phyloP scores from a whole-genome alignment of 2,113 vertebrate species.

The Corythornis vintsioides region DNA sequence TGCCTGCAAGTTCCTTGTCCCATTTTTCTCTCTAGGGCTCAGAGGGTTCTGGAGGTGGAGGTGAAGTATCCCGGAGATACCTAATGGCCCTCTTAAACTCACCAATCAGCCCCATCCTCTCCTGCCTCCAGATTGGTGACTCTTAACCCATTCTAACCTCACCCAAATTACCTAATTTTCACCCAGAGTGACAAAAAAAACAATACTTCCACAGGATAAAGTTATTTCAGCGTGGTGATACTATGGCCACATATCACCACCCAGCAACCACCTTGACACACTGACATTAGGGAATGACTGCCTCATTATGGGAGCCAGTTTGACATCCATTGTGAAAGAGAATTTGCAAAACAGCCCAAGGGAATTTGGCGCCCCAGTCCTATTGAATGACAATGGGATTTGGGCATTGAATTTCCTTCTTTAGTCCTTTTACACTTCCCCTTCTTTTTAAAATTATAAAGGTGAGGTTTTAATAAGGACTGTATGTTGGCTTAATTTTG shows the following conservation, averaged over 20 bases:
- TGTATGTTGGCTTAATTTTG: background rate
- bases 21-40: background rate
- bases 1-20: background rate
- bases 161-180: background rate
- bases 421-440: conserved; percentile 35
- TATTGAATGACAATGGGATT: conserved; percentile 61
- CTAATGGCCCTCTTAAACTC: background rate
- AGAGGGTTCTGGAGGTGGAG: background rate
- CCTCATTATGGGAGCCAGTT: background rate
- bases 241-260: background rate
- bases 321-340: conserved; percentile 29
- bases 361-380: conserved; percentile 38
- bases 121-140: background rate
- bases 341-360: conserved; percentile 54
- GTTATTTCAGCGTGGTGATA: background rate
- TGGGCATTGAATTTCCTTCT: conserved; percentile 35
- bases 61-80: background rate
- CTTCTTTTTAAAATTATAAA: conserved; percentile 40
- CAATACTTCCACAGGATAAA: background rate
- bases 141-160: background rate
- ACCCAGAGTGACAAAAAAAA: background rate
- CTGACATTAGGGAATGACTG: background rate
- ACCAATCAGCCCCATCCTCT: background rate
- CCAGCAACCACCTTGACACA: conserved; percentile 1
- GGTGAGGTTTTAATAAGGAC: conserved; percentile 9